Evolutionary conservation across 2,888 invertebrate species (phyloP), one percentile per base, ranked within the genome.

Genomic region (Diarsia brunnea): DNA sequence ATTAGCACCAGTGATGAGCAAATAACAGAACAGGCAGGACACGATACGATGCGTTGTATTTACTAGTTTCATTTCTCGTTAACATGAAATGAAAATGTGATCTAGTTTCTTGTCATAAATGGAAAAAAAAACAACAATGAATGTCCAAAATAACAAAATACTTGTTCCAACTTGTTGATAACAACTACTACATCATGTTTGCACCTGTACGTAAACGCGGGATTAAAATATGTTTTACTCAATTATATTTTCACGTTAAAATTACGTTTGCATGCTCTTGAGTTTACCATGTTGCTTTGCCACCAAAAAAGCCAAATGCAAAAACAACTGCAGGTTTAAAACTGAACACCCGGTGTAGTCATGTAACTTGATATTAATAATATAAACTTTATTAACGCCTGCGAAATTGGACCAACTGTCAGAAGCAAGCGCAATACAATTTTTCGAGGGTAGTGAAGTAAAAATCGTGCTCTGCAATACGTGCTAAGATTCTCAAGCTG

Each of bases 401-500:
- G 24, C 65, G 68, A 74, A 69, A 49, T 68, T 74, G 19, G 61
- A 69, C 69, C 63, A 72, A 69, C 63, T 67, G 75, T 58, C 72
- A 55, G 51, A 38, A 16, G 21, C 10, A 24, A 63, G 47, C 24
- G 27, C n/a, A 60, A 24, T 43, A 51, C 14, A 21, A 45, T 73
- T 70, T 69, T 81, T 64, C 53, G 31, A 24, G 21, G 12, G 31
- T 16, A 71, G 53, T 60, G 27, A 21, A 55, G 66, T 58, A 72
- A 63, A 58, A 58, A 61, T 69, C 21, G 64, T 64, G n/a, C 38
- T 53, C 31, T 72, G 65, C 38, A 53, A n/a, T 84, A 84, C 84
- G 81, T 82, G 82, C 61, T 69, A 21, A 45, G 82, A 72, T 45
- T 80, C 64, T 69, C 21, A 70, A 84, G 49, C 5, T 24, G 51